These are phyloP conservation scores for Sympetrum striolatum DNA, from an alignment of 2,888 invertebrate genomes.

Conservation along the genomic window DNA sequence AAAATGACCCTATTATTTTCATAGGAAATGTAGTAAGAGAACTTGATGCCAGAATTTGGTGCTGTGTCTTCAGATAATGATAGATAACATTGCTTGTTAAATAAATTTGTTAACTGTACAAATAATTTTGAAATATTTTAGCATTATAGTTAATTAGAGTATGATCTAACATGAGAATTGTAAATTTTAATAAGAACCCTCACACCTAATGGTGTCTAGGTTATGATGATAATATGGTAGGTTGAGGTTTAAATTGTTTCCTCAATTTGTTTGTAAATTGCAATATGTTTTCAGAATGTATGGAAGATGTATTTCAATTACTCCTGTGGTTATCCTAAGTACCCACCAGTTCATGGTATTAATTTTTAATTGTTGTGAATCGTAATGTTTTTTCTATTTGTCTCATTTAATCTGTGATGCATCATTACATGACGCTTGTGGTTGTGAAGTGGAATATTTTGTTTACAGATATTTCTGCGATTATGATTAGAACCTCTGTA, in stretches of 20 bases:
- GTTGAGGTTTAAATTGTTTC: not conserved
- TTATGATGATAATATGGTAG: not conserved
- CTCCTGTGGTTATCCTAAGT: not conserved
- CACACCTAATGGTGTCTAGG: not conserved
- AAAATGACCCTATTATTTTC: not conserved
- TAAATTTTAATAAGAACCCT: not conserved
- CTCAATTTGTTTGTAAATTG: not conserved
- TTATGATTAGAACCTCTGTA: not conserved
- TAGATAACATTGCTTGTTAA: conserved; percentile 6
- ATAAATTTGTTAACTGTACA: conserved; percentile 12
- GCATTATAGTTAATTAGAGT: not conserved
- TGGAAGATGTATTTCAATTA: not conserved
- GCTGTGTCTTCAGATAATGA: conserved; percentile 23
- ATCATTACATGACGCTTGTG: not conserved
- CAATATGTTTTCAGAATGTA: not conserved
- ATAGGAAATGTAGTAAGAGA: conserved; percentile 7
- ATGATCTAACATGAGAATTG: not conserved
- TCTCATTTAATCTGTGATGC: not conserved
- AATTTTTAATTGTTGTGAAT: not conserved
- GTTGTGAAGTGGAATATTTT: not conserved
- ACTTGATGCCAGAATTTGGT: not conserved
- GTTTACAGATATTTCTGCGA: not conserved
- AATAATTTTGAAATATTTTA: conserved; percentile 11
- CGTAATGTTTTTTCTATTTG: not conserved
- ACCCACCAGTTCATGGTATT: not conserved